phyloP scores from a whole-genome alignment of 2,113 vertebrate genomes.

The Oreochromis niloticus region DNA sequence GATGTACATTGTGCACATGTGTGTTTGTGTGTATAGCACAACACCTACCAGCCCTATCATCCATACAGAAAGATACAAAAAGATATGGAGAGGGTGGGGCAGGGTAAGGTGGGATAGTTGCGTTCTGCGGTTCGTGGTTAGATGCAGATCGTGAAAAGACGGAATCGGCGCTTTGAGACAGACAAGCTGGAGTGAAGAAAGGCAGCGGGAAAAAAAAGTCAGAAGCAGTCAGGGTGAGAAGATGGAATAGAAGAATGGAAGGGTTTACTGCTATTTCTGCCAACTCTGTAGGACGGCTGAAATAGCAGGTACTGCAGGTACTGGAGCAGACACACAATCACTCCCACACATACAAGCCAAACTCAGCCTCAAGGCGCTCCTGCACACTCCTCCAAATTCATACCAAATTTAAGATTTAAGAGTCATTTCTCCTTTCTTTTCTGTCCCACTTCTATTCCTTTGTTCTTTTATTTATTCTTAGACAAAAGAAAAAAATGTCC shows the following conservation, averaged over 20 bases:
- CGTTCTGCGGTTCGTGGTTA: background rate
- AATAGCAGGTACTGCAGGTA: constrained; percentile 19
- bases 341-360: background rate
- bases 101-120: background rate
- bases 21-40: background rate
- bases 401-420: constrained; percentile 7
- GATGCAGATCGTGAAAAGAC: background rate
- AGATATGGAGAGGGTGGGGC: background rate
- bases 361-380: background rate
- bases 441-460: background rate
- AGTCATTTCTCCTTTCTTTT: background rate
- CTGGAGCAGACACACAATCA: constrained; percentile 1
- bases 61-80: background rate
- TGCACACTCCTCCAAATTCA: background rate
- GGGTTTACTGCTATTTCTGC: constrained; percentile 21
- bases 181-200: background rate
- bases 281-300: constrained; percentile 1
- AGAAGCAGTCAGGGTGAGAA: constrained; percentile 6
- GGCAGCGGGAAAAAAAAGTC: background rate
- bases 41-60: constrained; percentile 26
- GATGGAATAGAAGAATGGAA: background rate
- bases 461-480: constrained; percentile 52
- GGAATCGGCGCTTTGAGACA: background rate
- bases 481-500: background rate
- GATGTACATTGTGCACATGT: background rate